These are phyloP conservation scores for Serinus canaria DNA, from an alignment of 2,113 vertebrate genomes.

Conservation along the genomic window DNA sequence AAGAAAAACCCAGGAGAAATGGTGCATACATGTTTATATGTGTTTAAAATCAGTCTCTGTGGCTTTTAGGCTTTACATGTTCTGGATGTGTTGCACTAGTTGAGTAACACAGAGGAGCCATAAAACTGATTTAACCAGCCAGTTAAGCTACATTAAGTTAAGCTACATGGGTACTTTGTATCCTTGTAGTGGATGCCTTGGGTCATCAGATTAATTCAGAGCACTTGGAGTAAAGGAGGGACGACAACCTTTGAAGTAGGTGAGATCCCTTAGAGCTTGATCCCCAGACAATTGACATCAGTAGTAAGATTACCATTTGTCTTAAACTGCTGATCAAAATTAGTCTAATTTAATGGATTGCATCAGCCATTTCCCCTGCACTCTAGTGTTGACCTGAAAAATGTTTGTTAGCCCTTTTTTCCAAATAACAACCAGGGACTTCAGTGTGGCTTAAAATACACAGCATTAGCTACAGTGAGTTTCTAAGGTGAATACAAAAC, in stretches of 20 bases:
- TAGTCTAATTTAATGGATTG: neutral
- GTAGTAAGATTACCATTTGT: neutral
- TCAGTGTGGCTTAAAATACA: neutral
- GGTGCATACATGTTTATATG: neutral
- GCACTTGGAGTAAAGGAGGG: neutral
- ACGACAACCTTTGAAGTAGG: neutral
- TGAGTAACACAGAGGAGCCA: neutral
- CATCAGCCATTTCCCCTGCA: neutral
- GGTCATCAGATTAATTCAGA: constrained; percentile 20
- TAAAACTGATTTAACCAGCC: constrained; percentile 32
- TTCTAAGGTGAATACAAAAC: neutral
- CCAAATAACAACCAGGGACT: neutral
- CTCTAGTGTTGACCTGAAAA: neutral
- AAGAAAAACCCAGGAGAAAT: neutral
- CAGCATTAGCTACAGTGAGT: neutral
- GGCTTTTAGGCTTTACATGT: neutral
- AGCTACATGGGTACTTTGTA: neutral
- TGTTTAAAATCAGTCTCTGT: neutral
- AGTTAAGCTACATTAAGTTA: neutral
- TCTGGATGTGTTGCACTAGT: neutral
- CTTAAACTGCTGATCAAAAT: constrained; percentile 1
- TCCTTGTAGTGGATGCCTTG: neutral
- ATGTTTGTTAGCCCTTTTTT: neutral
- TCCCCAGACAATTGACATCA: neutral
- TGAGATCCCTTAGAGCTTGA: neutral